Evolutionary conservation across 2,888 invertebrate genomes (phyloP).

Genomic region (Pachycephus smyrnensis): DNA sequence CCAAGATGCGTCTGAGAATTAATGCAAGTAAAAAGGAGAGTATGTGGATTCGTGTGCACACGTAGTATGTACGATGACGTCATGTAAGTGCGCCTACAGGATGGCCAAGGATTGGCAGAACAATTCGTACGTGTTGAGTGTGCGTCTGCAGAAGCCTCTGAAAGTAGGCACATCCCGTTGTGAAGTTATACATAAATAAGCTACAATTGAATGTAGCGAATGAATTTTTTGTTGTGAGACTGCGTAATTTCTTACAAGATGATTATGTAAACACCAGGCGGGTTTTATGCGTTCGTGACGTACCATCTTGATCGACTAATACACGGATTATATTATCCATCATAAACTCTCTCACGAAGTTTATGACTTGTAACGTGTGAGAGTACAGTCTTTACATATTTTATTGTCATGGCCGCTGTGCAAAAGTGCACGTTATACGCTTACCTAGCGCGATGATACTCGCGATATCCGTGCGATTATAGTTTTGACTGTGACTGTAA

Average conservation of each 20-base stretch:
- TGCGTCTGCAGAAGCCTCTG: neutral
- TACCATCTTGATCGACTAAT: neutral
- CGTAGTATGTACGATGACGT: neutral
- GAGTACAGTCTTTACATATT: neutral
- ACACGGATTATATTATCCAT: neutral
- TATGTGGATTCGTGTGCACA: neutral
- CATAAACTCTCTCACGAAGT: neutral
- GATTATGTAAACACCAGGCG: neutral
- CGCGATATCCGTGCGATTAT: neutral
- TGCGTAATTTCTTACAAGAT: conserved; percentile 29
- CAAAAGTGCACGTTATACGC: neutral
- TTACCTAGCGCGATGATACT: neutral
- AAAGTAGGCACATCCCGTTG: neutral
- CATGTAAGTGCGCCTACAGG: neutral
- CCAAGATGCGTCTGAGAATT: neutral
- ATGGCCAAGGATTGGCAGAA: neutral
- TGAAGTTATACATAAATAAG: conserved; percentile 1
- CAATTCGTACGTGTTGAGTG: neutral
- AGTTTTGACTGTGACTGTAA: neutral
- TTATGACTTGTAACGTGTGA: neutral
- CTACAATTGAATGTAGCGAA: conserved; percentile 15
- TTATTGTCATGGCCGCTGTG: neutral
- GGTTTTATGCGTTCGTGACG: neutral
- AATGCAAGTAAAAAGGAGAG: neutral
- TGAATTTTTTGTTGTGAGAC: conserved; percentile 27